Evolutionary conservation across 2,797 vertebrate genomes (phyloP).

Genomic region (Catharus ustulatus): DNA sequence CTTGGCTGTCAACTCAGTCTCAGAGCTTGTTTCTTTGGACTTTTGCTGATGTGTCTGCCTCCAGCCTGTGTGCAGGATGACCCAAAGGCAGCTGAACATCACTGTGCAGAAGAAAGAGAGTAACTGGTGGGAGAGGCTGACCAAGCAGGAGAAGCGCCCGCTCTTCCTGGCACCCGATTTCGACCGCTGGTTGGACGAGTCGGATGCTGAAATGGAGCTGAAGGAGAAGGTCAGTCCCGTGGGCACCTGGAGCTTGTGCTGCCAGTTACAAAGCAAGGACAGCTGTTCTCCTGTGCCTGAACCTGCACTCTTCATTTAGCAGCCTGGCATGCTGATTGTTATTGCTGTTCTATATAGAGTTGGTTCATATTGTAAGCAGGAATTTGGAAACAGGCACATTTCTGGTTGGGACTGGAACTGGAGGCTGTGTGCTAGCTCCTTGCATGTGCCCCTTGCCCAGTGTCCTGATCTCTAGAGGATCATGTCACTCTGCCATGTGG

Average conservation of each 20-base stretch:
- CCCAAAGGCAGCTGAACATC: slow-evolving; percentile 91
- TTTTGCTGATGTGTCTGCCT: neutral
- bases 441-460: fast-evolving
- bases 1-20: neutral
- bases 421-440: neutral
- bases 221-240: slow-evolving; percentile 83
- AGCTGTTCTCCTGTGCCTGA: neutral
- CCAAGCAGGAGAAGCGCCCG: slow-evolving; percentile 88
- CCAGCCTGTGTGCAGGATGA: slow-evolving; percentile 86
- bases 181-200: slow-evolving; percentile 96
- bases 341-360: neutral
- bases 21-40: neutral
- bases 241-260: neutral
- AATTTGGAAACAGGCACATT: neutral
- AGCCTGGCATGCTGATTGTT: neutral
- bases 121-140: slow-evolving; percentile 92
- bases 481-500: fast-evolving
- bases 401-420: neutral
- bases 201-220: slow-evolving; percentile 95
- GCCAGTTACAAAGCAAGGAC: neutral
- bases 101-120: slow-evolving; percentile 85
- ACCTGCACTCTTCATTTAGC: neutral
- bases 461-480: neutral
- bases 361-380: neutral
- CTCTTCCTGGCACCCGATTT: slow-evolving; percentile 91